A percentile compares a stretch with the other conserved stretches of the same genome.
Conservation (phyloP, 1,140 invertebrate genomes). For the Homalodisca vitripennis region DNA sequence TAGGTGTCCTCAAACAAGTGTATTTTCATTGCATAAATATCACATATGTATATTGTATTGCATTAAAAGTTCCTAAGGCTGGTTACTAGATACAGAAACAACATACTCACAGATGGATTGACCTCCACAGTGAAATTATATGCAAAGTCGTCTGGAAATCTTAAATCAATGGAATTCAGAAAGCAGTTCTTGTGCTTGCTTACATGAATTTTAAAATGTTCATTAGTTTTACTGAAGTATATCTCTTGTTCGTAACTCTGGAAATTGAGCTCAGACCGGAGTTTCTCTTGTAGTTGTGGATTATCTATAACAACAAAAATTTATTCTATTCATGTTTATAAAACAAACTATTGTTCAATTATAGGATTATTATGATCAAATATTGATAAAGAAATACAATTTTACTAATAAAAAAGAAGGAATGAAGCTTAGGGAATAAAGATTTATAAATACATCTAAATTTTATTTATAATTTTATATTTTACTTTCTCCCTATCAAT, state of each 20-base stretch:
- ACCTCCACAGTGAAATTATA: slow-evolving; percentile 6
- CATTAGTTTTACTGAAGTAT: neutral
- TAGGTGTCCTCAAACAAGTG: too few species aligned
- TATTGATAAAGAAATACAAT: neutral
- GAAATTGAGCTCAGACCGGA: neutral
- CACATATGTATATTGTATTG: neutral
- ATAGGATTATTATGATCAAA: neutral
- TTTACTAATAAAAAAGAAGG: neutral
- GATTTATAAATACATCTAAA: neutral
- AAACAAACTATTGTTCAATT: neutral
- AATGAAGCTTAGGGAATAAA: neutral
- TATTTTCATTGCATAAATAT: too few species aligned
- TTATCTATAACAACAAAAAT: neutral
- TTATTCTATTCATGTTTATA: neutral
- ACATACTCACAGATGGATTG: neutral
- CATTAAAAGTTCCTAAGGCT: neutral
- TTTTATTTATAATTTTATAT: neutral
- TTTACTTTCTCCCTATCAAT: neutral
- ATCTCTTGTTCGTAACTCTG: neutral
- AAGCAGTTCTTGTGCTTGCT: slow-evolving; percentile 5
- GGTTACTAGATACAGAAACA: neutral
- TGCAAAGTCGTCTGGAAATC: slow-evolving; percentile 1
- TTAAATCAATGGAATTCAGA: slow-evolving; percentile 11
- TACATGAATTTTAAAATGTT: neutral
- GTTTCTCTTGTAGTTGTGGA: neutral